A percentile compares a stretch with the other conserved stretches of the same genome.
Conservation (phyloP, 2,113 vertebrate genomes). For the Engystomops pustulosus region DNA sequence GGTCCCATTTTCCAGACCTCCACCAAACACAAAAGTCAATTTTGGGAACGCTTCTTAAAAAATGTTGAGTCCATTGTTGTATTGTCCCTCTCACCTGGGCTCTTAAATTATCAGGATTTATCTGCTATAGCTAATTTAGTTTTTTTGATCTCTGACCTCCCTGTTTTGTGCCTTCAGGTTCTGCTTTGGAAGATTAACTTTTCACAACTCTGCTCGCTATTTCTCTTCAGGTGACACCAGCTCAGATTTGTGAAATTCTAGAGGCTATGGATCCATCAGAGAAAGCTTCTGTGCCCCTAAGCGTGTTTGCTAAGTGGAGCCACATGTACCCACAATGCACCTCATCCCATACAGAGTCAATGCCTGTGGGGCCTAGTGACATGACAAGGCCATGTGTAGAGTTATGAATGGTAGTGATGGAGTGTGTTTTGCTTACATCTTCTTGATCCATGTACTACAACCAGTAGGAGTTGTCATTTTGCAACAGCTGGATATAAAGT, state of each 20-base stretch:
- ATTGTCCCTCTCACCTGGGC: neutral
- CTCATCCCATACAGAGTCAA: neutral
- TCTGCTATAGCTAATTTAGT: neutral
- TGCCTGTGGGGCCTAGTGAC: neutral
- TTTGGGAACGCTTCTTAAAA: too few species aligned
- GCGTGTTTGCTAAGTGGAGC: neutral
- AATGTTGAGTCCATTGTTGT: neutral
- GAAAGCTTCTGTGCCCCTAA: neutral
- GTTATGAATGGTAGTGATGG: neutral
- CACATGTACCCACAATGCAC: neutral
- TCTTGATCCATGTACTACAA: neutral
- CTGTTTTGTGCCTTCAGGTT: neutral
- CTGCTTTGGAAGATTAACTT: neutral
- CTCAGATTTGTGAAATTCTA: neutral
- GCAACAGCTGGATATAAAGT: neutral
- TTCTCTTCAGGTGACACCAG: neutral
- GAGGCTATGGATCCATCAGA: neutral
- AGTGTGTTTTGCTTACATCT: neutral
- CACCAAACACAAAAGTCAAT: too few species aligned
- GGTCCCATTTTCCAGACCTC: too few species aligned
- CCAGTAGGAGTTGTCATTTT: neutral
- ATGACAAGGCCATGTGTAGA: neutral
- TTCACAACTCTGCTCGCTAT: neutral
- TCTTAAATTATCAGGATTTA: neutral
- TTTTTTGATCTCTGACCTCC: neutral